Base-by-base conservation (phyloP, 2,888 invertebrate genomes). In the Myopa testacea region DNA sequence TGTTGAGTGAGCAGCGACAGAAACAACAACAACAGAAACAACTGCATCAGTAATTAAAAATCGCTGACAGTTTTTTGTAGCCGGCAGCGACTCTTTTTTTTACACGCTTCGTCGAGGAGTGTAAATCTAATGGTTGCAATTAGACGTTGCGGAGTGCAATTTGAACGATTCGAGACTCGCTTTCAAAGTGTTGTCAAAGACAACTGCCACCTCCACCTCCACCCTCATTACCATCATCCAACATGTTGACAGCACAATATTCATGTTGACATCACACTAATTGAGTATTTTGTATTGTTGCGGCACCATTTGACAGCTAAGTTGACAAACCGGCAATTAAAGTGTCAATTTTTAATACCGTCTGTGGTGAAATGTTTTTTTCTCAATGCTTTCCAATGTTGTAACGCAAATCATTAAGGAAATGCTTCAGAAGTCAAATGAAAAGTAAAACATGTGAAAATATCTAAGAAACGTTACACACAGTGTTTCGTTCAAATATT, bases 41-140 rank as follows among this genome's bases (percentile, higher is more conserved):
- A 60, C 75, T 68, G 68, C 68, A 67, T 68, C 45, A 75, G 68
- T 68, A 75, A 75, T 68, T 75, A 68, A 75, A 40, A 55, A 38
- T 26, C 12, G 38, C 45, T 58, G 68, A 68, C 75, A 19, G 75
- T 65, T 37, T n/a, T 19, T 10, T 67, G 38, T 38, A 10, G 26
- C 26, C 6, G 26, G 73, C 19, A 34, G 37, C 16, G 5, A 45
- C 26, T 52, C 7, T 19, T 70, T 34, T 5, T 12, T 34, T 4
- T 12, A 34, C 34, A 62, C 63, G 62, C 10, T 45, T 3, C 45
- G 10, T 63, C 62, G 65, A 40, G 14, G 63, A 63, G 63, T 74
- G 74, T 45, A 74, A 63, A 63, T 63, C 63, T 74, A 74, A 74
- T 74, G 63, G n/a, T 62, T 73, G 73, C 73, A 73, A 73, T 73